These are phyloP conservation scores for Oikopleura albicans DNA, from an alignment of 23 tunicate species.

Conservation along the genomic window DNA sequence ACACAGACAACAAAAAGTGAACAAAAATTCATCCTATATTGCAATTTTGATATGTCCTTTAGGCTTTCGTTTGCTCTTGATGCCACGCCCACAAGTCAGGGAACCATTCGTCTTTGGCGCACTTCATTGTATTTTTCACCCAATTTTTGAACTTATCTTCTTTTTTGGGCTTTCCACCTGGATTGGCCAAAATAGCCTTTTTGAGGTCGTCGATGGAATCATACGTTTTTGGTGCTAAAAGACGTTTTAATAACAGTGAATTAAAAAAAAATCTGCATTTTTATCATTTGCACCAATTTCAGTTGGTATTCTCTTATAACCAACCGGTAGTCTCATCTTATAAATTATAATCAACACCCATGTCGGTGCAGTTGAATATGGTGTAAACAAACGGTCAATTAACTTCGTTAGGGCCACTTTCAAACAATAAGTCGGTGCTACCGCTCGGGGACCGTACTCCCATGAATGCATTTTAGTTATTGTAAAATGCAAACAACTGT, in stretches of 20 bases:
- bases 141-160: constrained; percentile 76
- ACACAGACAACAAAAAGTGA: not conserved
- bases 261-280: not conserved
- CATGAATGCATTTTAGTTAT: too few relatives aligned
- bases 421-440: too few relatives aligned
- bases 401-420: too few relatives aligned
- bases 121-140: constrained; percentile 29
- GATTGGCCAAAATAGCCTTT: constrained; percentile 17
- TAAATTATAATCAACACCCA: too few relatives aligned
- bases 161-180: constrained; percentile 89
- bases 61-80: not conserved
- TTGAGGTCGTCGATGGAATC: not conserved
- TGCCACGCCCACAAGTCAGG: not conserved
- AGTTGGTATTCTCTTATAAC: too few relatives aligned
- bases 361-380: too few relatives aligned
- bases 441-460: too few relatives aligned
- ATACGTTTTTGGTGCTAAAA: not conserved
- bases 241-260: not conserved
- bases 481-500: too few relatives aligned
- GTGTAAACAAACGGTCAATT: too few relatives aligned
- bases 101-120: not conserved
- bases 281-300: too few relatives aligned
- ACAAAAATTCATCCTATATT: not conserved
- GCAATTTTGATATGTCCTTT: too few relatives aligned
- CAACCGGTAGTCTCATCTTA: too few relatives aligned